Percentiles rank a stretch among this genome's conserved stretches.
Conservation (phyloP, 2,888 invertebrate genomes). For the Drosophila nigricruria region DNA sequence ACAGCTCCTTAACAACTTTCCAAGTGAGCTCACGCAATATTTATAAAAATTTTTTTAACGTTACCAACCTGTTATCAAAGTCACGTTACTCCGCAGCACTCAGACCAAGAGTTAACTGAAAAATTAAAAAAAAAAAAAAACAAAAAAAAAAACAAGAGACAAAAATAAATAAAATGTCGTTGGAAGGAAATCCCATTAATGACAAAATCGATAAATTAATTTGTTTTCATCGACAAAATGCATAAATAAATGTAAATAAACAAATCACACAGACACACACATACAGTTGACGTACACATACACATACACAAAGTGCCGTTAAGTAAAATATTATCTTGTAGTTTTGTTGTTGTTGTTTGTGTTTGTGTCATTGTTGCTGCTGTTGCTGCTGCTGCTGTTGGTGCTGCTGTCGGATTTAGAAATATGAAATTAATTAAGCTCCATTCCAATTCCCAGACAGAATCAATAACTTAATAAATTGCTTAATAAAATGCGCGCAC, state of each 20-base stretch:
- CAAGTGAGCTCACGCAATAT: not conserved
- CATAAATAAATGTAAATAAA: slow-evolving; percentile 64
- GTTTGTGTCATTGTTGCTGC: slow-evolving; percentile 24
- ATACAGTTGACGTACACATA: slow-evolving; percentile 22
- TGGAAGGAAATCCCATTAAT: slow-evolving; percentile 73
- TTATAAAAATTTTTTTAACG: not conserved
- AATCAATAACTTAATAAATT: slow-evolving; percentile 68
- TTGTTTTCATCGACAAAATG: slow-evolving; percentile 55
- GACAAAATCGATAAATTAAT: slow-evolving; percentile 77
- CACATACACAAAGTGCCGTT: slow-evolving; percentile 61
- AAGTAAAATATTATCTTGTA: slow-evolving; percentile 43
- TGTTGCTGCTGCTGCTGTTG: slow-evolving; percentile 32
- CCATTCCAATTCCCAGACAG: slow-evolving; percentile 51
- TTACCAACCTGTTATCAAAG: not conserved
- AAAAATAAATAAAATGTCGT: slow-evolving; percentile 24
- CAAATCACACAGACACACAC: slow-evolving; percentile 26
- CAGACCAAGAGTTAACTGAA: slow-evolving; percentile 10
- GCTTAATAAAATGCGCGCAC: slow-evolving; percentile 62
- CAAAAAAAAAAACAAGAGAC: slow-evolving; percentile 13
- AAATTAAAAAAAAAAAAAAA: slow-evolving; percentile 27
- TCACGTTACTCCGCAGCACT: not conserved
- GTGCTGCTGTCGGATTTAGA: slow-evolving; percentile 44
- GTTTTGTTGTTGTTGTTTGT: slow-evolving; percentile 16
- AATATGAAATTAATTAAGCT: slow-evolving; percentile 64
- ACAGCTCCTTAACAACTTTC: not conserved